Conservation (phyloP, 2,797 vertebrate genomes). For the Sus cebifrons region DNA sequence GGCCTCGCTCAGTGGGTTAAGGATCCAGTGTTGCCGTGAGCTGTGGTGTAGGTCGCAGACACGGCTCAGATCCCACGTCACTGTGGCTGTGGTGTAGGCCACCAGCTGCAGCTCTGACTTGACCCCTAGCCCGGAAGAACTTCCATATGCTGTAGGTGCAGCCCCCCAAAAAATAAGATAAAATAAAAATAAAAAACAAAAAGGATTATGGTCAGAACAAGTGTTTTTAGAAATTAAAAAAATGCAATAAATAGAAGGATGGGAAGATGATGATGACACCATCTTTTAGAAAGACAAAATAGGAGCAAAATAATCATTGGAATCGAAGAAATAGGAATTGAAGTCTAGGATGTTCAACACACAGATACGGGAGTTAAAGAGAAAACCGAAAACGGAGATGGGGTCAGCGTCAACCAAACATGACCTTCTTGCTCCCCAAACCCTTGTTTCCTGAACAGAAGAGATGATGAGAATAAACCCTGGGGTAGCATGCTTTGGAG, state of each 20-base stretch:
- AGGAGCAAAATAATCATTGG: background rate
- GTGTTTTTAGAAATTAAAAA: background rate
- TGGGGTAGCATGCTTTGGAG: background rate
- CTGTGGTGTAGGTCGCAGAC: no score
- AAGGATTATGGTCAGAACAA: background rate
- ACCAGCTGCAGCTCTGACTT: no score
- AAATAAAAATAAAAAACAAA: no score
- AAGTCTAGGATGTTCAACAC: background rate
- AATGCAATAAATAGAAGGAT: background rate
- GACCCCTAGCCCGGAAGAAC: no score
- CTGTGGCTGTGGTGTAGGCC: no score
- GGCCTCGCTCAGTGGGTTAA: no score
- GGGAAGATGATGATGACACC: background rate
- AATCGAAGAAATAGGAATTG: background rate
- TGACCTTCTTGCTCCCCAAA: fast-evolving
- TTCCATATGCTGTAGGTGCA: no score
- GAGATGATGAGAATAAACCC: background rate
- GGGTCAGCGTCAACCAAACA: background rate
- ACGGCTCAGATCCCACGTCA: no score
- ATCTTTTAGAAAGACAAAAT: background rate
- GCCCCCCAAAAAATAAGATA: no score
- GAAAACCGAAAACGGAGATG: background rate
- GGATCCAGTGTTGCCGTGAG: no score
- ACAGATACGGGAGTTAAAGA: background rate
- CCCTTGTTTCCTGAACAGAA: background rate